phyloP scores from a whole-genome alignment of 2,888 invertebrate genomes.

The Cataglyphis altisquamis region DNA sequence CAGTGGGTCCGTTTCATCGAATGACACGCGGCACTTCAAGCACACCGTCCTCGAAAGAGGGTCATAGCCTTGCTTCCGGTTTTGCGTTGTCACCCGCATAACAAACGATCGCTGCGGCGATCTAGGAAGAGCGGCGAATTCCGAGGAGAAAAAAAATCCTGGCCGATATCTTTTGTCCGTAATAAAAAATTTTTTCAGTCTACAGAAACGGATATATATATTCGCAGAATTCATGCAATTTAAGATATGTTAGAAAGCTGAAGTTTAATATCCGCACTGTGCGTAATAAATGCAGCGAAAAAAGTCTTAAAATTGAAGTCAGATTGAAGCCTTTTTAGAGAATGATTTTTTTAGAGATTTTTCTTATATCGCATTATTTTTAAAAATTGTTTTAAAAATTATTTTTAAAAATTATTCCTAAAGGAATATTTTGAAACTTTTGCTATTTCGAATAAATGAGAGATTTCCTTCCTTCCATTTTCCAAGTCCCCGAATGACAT shows the following conservation, averaged over 20 bases:
- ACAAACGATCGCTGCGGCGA: slow-evolving; percentile 37
- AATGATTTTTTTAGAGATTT: neutral
- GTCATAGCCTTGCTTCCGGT: slow-evolving; percentile 62
- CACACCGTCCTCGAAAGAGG: slow-evolving; percentile 58
- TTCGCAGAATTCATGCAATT: too few relatives aligned
- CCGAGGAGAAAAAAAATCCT: neutral
- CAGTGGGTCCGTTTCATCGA: slow-evolving; percentile 56
- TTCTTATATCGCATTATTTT: neutral
- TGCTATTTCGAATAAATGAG: neutral
- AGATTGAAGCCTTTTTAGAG: neutral
- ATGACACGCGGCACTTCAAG: slow-evolving; percentile 37
- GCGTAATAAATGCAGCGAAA: neutral
- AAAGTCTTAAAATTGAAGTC: neutral
- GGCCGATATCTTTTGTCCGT: neutral
- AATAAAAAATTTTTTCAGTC: neutral
- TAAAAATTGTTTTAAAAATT: neutral
- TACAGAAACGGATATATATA: too few relatives aligned
- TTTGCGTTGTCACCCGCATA: slow-evolving; percentile 58
- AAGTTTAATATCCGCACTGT: neutral
- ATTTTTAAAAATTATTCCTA: neutral
- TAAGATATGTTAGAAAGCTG: neutral
- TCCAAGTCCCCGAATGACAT: neutral
- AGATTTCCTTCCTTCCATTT: neutral
- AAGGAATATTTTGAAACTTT: neutral
- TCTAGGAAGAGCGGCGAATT: neutral